Evolutionary conservation across 2,888 invertebrate genomes (phyloP).

Genomic region (Pristionchus mayeri): DNA sequence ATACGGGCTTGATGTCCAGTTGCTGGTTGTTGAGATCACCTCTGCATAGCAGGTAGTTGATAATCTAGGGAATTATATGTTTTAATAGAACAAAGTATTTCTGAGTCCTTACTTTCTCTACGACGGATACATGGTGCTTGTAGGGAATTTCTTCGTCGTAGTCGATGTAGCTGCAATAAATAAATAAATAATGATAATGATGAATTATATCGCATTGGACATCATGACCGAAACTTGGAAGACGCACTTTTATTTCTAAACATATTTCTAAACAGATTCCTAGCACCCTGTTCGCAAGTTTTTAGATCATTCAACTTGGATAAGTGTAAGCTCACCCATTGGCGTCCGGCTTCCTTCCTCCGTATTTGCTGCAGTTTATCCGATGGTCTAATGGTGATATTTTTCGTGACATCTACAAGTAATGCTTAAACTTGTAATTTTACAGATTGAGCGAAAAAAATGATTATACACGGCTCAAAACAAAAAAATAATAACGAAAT

Average conservation of each 20-base stretch:
- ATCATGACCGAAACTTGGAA: background rate
- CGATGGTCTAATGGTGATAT: slow-evolving; percentile 32
- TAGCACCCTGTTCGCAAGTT: no score
- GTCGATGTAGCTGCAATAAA: slow-evolving; percentile 16
- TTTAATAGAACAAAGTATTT: background rate
- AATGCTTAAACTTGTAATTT: no score
- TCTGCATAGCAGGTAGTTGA: slow-evolving; percentile 51
- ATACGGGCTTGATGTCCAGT: slow-evolving; percentile 61
- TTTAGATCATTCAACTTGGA: no score
- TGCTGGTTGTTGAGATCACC: slow-evolving; percentile 61
- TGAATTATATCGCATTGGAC: background rate
- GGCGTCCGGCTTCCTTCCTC: slow-evolving; percentile 7
- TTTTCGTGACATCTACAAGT: slow-evolving; percentile 19
- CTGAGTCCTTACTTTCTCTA: background rate
- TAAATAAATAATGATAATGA: no score
- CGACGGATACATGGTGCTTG: slow-evolving; percentile 12
- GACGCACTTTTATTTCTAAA: no score
- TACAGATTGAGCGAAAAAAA: no score
- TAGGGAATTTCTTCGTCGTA: slow-evolving; percentile 39
- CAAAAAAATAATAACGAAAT: no score
- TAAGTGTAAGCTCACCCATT: background rate
- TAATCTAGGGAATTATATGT: background rate
- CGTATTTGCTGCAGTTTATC: slow-evolving; percentile 18
- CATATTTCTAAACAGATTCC: no score
- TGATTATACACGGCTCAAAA: no score